A percentile compares a stretch with the other conserved stretches of the same genome.
These are phyloP conservation scores for Rhinolophus sinicus DNA, from an alignment of 2,113 vertebrate genomes.

Conservation along the genomic window DNA sequence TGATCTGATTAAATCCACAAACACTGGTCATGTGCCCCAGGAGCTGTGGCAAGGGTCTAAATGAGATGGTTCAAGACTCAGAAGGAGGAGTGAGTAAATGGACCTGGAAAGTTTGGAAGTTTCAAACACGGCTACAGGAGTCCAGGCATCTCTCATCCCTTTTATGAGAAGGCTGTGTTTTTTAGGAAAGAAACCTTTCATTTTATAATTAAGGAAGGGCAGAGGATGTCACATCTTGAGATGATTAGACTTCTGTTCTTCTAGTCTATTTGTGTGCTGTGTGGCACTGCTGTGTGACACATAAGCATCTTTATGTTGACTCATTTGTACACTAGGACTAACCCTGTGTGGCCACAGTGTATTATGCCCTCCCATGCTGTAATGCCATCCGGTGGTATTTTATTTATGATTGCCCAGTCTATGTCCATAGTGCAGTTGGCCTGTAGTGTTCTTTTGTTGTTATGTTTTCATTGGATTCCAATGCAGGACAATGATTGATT, in stretches of 20 bases:
- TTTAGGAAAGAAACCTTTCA: neutral
- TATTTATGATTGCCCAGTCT: neutral
- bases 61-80: neutral
- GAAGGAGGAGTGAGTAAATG: neutral
- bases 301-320: fast-evolving
- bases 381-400: fast-evolving
- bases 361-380: neutral
- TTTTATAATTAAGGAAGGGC: neutral
- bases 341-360: fast-evolving
- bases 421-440: fast-evolving
- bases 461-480: neutral
- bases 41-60: neutral
- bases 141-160: neutral
- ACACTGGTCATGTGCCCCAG: neutral
- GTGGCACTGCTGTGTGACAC: no score
- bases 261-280: no score
- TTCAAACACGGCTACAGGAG: no score
- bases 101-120: no score
- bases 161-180: neutral
- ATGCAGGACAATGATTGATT: no score
- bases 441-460: neutral
- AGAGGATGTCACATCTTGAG: neutral
- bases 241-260: neutral
- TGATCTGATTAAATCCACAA: neutral
- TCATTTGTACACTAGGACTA: no score